Conservation (phyloP, 2,113 vertebrate genomes). For the Osmerus eperlanus region DNA sequence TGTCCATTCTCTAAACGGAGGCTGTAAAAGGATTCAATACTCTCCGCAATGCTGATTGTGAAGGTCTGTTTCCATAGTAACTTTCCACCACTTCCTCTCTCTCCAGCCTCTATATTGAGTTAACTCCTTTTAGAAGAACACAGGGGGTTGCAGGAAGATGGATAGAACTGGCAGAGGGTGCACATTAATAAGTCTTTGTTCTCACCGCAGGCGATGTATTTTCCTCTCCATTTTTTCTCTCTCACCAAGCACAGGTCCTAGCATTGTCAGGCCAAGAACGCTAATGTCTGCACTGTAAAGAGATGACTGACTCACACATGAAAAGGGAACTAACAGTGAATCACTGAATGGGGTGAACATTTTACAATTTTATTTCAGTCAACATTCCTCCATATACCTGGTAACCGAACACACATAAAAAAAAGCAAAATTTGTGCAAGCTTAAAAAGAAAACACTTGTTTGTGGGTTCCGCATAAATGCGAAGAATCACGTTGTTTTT, state of each 20-base stretch:
- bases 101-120: constrained; percentile 52
- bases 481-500: neutral
- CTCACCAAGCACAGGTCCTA: neutral
- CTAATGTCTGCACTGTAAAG: neutral
- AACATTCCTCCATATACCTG: neutral
- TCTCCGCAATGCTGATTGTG: constrained; percentile 65
- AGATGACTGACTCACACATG: neutral
- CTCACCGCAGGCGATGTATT: neutral
- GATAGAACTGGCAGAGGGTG: constrained; percentile 37
- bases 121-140: constrained; percentile 31
- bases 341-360: neutral
- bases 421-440: neutral
- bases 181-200: neutral
- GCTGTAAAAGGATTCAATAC: constrained; percentile 62
- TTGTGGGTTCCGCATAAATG: constrained; percentile 4
- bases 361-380: neutral
- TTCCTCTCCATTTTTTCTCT: neutral
- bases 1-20: constrained; percentile 66
- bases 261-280: neutral
- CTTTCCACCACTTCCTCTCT: constrained; percentile 48
- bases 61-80: constrained; percentile 76
- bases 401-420: no score
- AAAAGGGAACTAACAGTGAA: neutral
- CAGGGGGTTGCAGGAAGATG: constrained; percentile 11
- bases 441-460: neutral